These are phyloP conservation scores for Antheraea pernyi DNA, from an alignment of 1,140 invertebrate species.

Conservation along the genomic window DNA sequence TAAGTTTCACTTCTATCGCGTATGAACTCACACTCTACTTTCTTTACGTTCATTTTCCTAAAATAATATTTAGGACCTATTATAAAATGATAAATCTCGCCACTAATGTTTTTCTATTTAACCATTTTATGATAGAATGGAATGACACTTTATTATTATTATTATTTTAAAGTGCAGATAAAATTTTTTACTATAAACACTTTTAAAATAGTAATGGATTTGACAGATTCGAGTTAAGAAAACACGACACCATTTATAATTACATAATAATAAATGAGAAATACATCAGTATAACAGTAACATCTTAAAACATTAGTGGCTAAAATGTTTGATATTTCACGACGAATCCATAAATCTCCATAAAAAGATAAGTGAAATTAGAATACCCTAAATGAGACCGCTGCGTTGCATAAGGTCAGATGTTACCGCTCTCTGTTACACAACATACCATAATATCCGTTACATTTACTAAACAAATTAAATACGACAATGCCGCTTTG, in stretches of 20 bases:
- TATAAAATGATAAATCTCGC: too few species aligned
- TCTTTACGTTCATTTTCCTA: too few species aligned
- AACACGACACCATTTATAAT: constrained; percentile 12
- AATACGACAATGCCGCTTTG: constrained; percentile 13
- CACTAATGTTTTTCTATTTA: neutral
- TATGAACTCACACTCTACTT: too few species aligned
- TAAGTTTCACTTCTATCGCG: too few species aligned
- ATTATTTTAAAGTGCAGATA: too few species aligned
- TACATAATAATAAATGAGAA: constrained; percentile 4
- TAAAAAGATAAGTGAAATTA: constrained; percentile 13
- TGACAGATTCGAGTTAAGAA: neutral
- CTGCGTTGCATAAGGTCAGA: neutral
- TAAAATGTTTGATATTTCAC: constrained; percentile 8
- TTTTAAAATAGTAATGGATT: neutral
- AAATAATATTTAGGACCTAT: too few species aligned
- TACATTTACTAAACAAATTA: constrained; percentile 8
- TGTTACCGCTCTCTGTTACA: constrained; percentile 4
- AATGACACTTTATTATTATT: neutral
- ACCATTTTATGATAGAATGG: neutral
- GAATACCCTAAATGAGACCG: constrained; percentile 8
- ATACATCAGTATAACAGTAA: neutral
- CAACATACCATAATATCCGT: neutral
- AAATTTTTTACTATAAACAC: too few species aligned
- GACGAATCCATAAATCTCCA: constrained; percentile 14
- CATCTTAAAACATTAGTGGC: neutral